A percentile compares a stretch with the other conserved stretches of the same genome.
Evolutionary conservation across 2,888 invertebrate species (phyloP).

Genomic region (Troides oblongomaculatus): DNA sequence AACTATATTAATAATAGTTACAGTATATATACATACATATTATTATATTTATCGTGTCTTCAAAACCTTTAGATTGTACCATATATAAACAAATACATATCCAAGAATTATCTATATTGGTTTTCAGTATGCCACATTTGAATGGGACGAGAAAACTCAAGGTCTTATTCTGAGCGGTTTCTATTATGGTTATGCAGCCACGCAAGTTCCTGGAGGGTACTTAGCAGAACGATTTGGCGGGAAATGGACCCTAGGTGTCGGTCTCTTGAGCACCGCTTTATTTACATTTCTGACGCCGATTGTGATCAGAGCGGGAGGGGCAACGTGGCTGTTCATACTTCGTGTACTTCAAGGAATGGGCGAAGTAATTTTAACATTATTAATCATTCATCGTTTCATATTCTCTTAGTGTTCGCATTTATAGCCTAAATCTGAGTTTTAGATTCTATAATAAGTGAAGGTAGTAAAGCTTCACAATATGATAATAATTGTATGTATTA

Average conservation of each 20-base stretch:
- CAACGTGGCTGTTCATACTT: slow-evolving; percentile 77
- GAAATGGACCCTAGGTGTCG: slow-evolving; percentile 90
- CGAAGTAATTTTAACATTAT: slow-evolving; percentile 67
- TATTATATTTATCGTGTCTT: too few species aligned
- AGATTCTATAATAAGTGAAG: too few species aligned
- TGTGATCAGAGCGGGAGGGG: slow-evolving; percentile 80
- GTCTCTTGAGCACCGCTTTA: slow-evolving; percentile 88
- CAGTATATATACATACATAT: too few species aligned
- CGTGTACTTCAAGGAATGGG: slow-evolving; percentile 88
- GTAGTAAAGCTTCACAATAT: too few species aligned
- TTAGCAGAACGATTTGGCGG: slow-evolving; percentile 91
- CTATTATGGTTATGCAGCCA: slow-evolving; percentile 91
- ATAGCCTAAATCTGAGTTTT: too few species aligned
- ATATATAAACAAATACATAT: slow-evolving; percentile 11
- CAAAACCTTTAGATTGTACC: not conserved
- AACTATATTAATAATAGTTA: too few species aligned
- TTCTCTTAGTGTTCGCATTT: too few species aligned
- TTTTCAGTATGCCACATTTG: slow-evolving; percentile 71
- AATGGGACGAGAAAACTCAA: slow-evolving; percentile 85
- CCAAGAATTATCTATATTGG: slow-evolving; percentile 17
- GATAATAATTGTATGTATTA: too few species aligned
- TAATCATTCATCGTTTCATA: too few species aligned
- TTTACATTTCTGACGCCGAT: slow-evolving; percentile 90
- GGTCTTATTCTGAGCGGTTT: slow-evolving; percentile 90
- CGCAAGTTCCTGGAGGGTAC: slow-evolving; percentile 91